Percentiles rank a stretch among this genome's conserved stretches.
These are phyloP conservation scores for Melinaea menophilus DNA, from an alignment of 2,888 invertebrate genomes.

Conservation along the genomic window DNA sequence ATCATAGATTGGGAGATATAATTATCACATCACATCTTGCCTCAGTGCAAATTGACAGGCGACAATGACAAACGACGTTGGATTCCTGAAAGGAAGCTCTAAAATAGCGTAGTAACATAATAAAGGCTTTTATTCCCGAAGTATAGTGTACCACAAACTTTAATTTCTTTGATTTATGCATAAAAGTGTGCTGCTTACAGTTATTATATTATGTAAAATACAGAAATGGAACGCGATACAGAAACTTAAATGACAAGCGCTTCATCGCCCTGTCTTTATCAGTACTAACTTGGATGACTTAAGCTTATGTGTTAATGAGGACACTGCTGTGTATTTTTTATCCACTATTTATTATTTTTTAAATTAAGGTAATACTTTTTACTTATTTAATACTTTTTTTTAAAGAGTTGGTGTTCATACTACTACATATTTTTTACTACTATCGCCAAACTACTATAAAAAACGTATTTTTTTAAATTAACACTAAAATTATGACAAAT, in stretches of 20 bases:
- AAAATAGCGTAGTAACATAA: conserved; percentile 20
- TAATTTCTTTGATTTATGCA: conserved; percentile 41
- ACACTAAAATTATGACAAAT: too few relatives aligned
- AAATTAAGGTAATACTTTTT: too few relatives aligned
- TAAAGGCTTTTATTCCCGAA: conserved; percentile 42
- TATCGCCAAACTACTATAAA: too few relatives aligned
- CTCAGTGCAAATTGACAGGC: conserved; percentile 33
- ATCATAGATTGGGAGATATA: conserved; percentile 34
- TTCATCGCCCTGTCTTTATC: conserved; percentile 20
- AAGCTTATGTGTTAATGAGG: background rate
- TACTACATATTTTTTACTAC: too few relatives aligned
- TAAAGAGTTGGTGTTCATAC: too few relatives aligned
- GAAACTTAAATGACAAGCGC: conserved; percentile 21
- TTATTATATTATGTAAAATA: conserved; percentile 24
- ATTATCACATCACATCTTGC: conserved; percentile 38
- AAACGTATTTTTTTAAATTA: too few relatives aligned
- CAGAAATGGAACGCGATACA: conserved; percentile 26
- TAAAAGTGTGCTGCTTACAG: conserved; percentile 33
- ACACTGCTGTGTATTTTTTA: background rate
- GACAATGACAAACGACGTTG: conserved; percentile 58
- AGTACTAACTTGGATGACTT: conserved; percentile 2
- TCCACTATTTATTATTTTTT: too few relatives aligned
- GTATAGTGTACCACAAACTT: conserved; percentile 41
- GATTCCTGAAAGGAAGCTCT: conserved; percentile 38
- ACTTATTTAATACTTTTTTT: too few relatives aligned